A percentile compares a stretch with the other conserved stretches of the same genome.
These are phyloP conservation scores for Drosophila punjabiensis DNA, from an alignment of 1,140 invertebrate species.

Conservation along the genomic window DNA sequence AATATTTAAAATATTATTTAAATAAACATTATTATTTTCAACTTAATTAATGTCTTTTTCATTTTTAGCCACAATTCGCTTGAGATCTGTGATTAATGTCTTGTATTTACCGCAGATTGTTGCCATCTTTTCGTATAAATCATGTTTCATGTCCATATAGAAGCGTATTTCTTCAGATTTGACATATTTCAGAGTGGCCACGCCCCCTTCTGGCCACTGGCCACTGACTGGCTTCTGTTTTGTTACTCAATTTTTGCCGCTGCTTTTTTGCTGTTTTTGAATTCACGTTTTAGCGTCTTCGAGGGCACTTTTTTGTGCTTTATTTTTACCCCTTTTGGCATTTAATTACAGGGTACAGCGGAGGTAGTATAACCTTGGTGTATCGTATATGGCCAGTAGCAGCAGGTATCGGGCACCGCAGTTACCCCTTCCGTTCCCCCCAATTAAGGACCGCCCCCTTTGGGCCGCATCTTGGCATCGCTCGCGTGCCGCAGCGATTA, in stretches of 20 bases:
- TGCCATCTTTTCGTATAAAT: constrained; percentile 35
- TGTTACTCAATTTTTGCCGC: constrained; percentile 43
- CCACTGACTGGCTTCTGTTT: constrained; percentile 46
- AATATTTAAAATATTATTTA: not conserved
- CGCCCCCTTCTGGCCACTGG: constrained; percentile 19
- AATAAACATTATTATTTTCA: no score
- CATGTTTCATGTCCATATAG: constrained; percentile 6
- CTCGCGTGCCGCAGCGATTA: constrained; percentile 69
- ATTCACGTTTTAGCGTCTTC: constrained; percentile 9
- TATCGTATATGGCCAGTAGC: constrained; percentile 44
- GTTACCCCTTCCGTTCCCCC: constrained; percentile 8
- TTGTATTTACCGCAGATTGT: constrained; percentile 5
- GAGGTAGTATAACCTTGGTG: constrained; percentile 62
- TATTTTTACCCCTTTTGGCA: constrained; percentile 35
- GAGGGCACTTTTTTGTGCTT: not conserved
- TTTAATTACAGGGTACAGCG: constrained; percentile 69
- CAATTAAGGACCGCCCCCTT: not conserved
- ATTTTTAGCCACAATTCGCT: not conserved
- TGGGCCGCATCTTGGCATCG: constrained; percentile 41
- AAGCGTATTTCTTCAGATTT: constrained; percentile 22
- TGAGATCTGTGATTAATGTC: constrained; percentile 23
- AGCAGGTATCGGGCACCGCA: not conserved
- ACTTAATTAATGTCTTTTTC: not conserved
- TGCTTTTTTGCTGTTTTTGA: not conserved
- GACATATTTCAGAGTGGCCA: constrained; percentile 41